Evolutionary conservation across 2,113 vertebrate genomes (phyloP).

Genomic region (Pantherophis guttatus): DNA sequence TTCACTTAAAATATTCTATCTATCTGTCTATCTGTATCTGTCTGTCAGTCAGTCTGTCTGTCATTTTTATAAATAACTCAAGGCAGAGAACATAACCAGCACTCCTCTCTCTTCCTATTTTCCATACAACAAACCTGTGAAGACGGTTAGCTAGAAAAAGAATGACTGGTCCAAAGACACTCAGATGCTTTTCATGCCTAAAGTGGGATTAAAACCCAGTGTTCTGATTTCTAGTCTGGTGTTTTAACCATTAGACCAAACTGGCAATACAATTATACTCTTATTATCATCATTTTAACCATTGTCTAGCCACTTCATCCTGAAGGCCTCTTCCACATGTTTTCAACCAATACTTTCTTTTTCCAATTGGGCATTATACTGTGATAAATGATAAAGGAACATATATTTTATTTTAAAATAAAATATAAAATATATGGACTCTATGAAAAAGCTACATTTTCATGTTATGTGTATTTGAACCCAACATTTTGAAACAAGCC

Average conservation of each 20-base stretch:
- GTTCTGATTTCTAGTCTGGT: not conserved
- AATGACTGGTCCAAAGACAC: not conserved
- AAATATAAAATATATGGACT: not conserved
- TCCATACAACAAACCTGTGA: not conserved
- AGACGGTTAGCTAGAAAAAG: not conserved
- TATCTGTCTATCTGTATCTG: too few species aligned
- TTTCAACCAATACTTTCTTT: not conserved
- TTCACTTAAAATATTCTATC: not conserved
- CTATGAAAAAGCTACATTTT: not conserved
- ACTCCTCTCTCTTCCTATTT: not conserved
- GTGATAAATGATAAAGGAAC: not conserved
- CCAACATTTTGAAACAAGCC: constrained; percentile 31
- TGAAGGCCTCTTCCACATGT: not conserved
- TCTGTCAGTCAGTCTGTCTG: too few species aligned
- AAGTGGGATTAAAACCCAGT: not conserved
- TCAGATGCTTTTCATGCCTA: not conserved
- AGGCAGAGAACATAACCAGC: not conserved
- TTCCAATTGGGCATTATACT: not conserved
- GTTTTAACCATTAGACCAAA: not conserved
- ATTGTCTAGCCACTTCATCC: not conserved
- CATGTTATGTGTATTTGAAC: constrained; percentile 27
- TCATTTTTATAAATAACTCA: not conserved
- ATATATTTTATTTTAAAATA: not conserved
- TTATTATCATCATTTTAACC: not conserved
- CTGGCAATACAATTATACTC: not conserved